Evolutionary conservation across 2,113 vertebrate genomes (phyloP).

Genomic region (Patagioenas fasciata): DNA sequence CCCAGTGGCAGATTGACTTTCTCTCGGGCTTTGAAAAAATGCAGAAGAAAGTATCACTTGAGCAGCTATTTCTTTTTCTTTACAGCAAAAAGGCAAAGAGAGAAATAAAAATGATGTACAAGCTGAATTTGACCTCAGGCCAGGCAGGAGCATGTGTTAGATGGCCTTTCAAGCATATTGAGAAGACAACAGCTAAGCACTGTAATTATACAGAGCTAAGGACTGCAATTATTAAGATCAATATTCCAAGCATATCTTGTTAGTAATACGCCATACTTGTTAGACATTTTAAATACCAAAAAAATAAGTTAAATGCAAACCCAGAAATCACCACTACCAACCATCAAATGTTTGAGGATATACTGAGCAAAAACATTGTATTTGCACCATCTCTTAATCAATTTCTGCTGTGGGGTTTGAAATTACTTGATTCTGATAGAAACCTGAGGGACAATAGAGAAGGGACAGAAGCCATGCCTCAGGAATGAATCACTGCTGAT

Average conservation of each 20-base stretch:
- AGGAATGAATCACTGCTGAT: neutral
- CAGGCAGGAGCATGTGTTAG: neutral
- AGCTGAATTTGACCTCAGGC: neutral
- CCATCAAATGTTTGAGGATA: neutral
- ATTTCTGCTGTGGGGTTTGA: neutral
- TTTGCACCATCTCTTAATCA: neutral
- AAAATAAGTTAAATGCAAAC: neutral
- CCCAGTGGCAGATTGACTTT: neutral
- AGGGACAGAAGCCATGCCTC: neutral
- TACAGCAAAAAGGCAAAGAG: neutral
- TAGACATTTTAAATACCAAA: neutral
- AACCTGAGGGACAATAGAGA: neutral
- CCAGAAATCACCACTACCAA: neutral
- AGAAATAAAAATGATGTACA: neutral
- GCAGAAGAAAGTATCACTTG: neutral
- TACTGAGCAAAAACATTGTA: neutral
- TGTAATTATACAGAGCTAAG: neutral
- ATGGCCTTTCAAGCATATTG: neutral
- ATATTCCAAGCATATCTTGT: neutral
- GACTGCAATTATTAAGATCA: neutral
- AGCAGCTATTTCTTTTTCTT: neutral
- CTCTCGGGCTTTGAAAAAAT: neutral
- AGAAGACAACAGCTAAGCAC: neutral
- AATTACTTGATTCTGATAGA: neutral
- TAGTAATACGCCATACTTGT: neutral